These are phyloP conservation scores for Leptoteleia sp. DNA, from an alignment of 1,140 invertebrate genomes.

Conservation along the genomic window DNA sequence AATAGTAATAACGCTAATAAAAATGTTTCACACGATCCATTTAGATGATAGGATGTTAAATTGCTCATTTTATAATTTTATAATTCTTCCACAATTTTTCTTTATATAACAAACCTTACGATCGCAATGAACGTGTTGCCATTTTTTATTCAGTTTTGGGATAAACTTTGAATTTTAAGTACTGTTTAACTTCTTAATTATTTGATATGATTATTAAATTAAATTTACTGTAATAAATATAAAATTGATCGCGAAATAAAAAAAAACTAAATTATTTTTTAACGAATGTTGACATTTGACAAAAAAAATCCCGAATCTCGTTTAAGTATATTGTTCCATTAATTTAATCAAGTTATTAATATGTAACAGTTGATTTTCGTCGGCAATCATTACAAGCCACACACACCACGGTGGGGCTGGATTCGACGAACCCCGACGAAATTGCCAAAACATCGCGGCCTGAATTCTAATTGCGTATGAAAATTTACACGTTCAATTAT, in stretches of 20 bases:
- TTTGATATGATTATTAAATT: constrained; percentile 5
- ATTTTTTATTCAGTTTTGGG: too few species aligned
- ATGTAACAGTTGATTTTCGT: constrained; percentile 75
- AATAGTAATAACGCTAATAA: too few species aligned
- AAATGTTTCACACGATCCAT: too few species aligned
- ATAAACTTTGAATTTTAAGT: neutral
- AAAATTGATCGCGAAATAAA: constrained; percentile 27
- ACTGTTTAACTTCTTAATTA: neutral
- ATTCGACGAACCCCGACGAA: constrained; percentile 64
- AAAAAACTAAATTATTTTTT: constrained; percentile 21
- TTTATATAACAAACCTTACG: too few species aligned
- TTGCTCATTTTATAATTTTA: too few species aligned
- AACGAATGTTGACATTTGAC: constrained; percentile 44
- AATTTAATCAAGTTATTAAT: constrained; percentile 76
- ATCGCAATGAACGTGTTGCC: too few species aligned
- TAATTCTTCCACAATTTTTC: too few species aligned
- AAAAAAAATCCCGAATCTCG: constrained; percentile 32
- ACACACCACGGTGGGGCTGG: constrained; percentile 53
- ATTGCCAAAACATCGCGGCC: constrained; percentile 67
- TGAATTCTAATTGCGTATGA: constrained; percentile 71
- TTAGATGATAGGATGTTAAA: too few species aligned
- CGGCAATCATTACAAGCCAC: constrained; percentile 70
- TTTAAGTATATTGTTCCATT: constrained; percentile 67
- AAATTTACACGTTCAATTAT: constrained; percentile 62
- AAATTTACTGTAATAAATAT: constrained; percentile 26